A percentile compares a stretch with the other conserved stretches of the same genome.
Evolutionary conservation across 30 jellyfish, hydroid and myxozoan species (phyloP).

Genomic region (Hydra vulgaris): DNA sequence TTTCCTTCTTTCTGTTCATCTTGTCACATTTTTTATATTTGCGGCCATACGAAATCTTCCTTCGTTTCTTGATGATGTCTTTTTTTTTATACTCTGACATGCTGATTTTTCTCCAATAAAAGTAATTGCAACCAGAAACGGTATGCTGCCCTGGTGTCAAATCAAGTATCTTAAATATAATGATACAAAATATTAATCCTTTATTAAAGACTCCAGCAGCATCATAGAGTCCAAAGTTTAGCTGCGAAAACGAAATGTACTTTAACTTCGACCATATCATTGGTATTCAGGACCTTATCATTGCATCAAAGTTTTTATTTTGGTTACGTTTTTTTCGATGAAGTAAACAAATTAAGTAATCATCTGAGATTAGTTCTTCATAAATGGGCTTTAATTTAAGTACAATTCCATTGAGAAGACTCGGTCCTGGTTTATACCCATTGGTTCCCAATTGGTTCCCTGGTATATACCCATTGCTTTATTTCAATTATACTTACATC

Average conservation of each 20-base stretch:
- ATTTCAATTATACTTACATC: conserved; percentile 20
- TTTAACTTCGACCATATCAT: conserved; percentile 1
- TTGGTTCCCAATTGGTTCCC: no score
- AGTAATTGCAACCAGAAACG: neutral
- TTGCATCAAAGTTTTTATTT: conserved; percentile 4
- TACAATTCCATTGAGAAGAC: conserved; percentile 17
- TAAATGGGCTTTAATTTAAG: conserved; percentile 11
- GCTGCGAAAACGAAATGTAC: neutral
- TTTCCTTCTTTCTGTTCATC: neutral
- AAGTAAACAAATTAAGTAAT: neutral
- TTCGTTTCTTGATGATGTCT: neutral
- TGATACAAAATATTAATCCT: neutral
- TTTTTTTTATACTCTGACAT: neutral
- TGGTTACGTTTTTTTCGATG: conserved; percentile 22
- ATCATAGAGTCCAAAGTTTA: conserved; percentile 11
- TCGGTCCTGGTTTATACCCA: neutral
- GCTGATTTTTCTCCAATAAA: neutral
- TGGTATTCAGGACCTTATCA: conserved; percentile 19
- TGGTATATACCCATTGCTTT: conserved; percentile 20
- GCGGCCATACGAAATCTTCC: neutral
- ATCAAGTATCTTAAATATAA: neutral
- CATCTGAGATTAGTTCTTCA: conserved; percentile 5
- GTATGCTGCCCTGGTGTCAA: conserved; percentile 8
- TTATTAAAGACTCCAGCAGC: conserved; percentile 13
- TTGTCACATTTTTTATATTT: neutral